phyloP scores from a whole-genome alignment of 2,888 invertebrate genomes.

The Ophraella communa region DNA sequence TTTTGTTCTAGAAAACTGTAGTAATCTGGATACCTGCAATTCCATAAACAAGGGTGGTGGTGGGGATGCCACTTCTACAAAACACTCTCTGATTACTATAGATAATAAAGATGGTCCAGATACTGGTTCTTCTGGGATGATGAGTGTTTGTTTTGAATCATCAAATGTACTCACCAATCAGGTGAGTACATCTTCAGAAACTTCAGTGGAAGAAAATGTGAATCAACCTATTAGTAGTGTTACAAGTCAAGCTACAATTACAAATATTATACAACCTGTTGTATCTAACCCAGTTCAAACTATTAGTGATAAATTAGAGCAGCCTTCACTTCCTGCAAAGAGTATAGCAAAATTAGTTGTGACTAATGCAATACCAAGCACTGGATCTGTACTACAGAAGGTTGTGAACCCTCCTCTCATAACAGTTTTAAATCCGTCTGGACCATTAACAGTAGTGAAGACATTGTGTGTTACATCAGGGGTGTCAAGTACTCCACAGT shows the following conservation, averaged over 20 bases:
- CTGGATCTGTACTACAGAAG: slow-evolving; percentile 47
- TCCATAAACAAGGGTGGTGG: slow-evolving; percentile 51
- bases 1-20: slow-evolving; percentile 24
- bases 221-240: slow-evolving; percentile 20
- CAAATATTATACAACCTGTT: slow-evolving; percentile 28
- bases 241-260: slow-evolving; percentile 27
- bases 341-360: slow-evolving; percentile 50
- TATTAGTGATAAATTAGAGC: slow-evolving; percentile 26
- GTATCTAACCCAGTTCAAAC: slow-evolving; percentile 23
- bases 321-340: slow-evolving; percentile 32
- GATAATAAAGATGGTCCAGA: slow-evolving; percentile 42
- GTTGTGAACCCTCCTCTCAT: slow-evolving; percentile 54
- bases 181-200: slow-evolving; percentile 23
- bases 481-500: slow-evolving; percentile 53
- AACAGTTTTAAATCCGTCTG: slow-evolving; percentile 56
- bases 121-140: slow-evolving; percentile 45
- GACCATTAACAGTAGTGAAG: slow-evolving; percentile 57
- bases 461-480: slow-evolving; percentile 54
- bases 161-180: slow-evolving; percentile 49
- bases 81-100: not conserved
- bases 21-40: slow-evolving; percentile 32
- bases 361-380: slow-evolving; percentile 39
- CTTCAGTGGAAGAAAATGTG: slow-evolving; percentile 21
- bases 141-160: slow-evolving; percentile 57
- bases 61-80: slow-evolving; percentile 39